Percentiles rank a stretch among this genome's conserved stretches.
Evolutionary conservation across 2,797 vertebrate species (phyloP).

Genomic region (Leuciscus waleckii): DNA sequence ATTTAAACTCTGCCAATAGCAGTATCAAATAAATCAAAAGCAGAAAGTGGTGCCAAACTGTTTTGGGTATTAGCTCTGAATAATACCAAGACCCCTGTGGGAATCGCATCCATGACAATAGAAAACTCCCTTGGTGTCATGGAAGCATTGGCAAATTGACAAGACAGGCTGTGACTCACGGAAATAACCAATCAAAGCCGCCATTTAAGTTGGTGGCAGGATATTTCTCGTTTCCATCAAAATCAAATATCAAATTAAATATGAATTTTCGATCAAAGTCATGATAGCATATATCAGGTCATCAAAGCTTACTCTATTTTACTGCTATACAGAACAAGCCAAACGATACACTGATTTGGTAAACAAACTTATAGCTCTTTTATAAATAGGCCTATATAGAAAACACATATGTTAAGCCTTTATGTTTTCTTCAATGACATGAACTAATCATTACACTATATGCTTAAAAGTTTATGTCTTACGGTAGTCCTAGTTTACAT

Average conservation of each 20-base stretch:
- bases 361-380: not conserved
- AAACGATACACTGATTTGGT: not conserved
- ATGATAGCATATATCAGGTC: not conserved
- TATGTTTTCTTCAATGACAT: not conserved
- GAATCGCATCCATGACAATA: too few species aligned
- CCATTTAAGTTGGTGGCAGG: not conserved
- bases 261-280: not conserved
- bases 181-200: not conserved
- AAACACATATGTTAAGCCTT: not conserved
- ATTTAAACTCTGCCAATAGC: too few species aligned
- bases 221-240: not conserved
- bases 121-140: too few species aligned
- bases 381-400: not conserved
- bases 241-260: not conserved
- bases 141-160: not conserved
- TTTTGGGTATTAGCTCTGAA: too few species aligned
- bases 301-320: not conserved
- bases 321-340: not conserved
- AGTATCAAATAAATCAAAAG: too few species aligned
- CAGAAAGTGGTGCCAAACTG: too few species aligned
- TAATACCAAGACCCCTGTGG: too few species aligned
- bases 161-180: not conserved
- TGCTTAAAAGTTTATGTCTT: not conserved
- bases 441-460: not conserved
- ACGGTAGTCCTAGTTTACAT: not conserved